Evolutionary conservation across 2,113 vertebrate genomes (phyloP).

Genomic region (Sinocyclocheilus maitianheensis): DNA sequence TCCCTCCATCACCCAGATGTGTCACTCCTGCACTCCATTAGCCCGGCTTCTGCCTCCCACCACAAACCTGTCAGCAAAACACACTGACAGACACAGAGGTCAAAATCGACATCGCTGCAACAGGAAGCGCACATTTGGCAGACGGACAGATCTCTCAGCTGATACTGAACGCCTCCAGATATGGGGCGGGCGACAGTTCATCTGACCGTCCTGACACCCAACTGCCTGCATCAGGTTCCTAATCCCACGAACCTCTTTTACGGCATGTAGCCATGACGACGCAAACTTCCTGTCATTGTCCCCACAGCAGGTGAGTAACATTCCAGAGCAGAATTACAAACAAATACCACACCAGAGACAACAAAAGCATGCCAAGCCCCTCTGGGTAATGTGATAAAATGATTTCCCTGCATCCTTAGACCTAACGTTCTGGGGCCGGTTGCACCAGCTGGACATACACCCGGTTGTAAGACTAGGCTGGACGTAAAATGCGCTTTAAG

Average conservation of each 20-base stretch:
- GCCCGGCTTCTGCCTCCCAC: not conserved
- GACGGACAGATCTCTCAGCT: not conserved
- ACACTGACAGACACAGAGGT: not conserved
- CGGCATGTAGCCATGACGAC: not conserved
- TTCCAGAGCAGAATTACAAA: constrained; percentile 31
- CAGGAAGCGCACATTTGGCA: not conserved
- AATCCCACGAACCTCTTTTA: constrained; percentile 48
- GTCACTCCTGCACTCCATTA: constrained; percentile 7
- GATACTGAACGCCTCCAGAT: not conserved
- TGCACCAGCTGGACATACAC: no score
- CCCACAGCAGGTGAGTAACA: constrained; percentile 28
- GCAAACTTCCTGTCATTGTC: constrained; percentile 48
- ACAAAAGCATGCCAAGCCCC: not conserved
- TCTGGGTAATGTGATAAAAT: no score
- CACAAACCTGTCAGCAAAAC: constrained; percentile 5
- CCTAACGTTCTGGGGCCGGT: not conserved
- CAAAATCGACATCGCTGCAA: not conserved
- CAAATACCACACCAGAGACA: not conserved
- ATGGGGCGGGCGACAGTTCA: not conserved
- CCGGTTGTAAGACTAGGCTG: no score
- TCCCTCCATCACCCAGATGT: constrained; percentile 11
- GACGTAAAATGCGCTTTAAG: no score
- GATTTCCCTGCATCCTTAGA: not conserved
- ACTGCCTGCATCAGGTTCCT: not conserved
- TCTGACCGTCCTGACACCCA: not conserved